Percentiles rank a stretch among this genome's conserved stretches.
Evolutionary conservation across 1,140 invertebrate genomes (phyloP).

Genomic region (Bombus huntii): DNA sequence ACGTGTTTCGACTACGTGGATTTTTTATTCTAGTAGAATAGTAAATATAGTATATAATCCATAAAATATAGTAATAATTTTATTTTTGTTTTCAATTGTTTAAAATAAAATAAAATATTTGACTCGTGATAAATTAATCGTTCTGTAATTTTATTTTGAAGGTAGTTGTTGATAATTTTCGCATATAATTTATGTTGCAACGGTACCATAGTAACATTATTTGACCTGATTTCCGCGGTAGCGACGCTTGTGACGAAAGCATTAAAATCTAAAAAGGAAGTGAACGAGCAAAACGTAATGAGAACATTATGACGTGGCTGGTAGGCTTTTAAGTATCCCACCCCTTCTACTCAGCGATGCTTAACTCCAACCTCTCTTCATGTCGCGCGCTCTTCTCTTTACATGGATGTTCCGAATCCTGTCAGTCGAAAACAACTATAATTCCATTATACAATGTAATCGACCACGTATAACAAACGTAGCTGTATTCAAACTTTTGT

Average conservation of each 20-base stretch:
- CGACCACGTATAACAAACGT: neutral
- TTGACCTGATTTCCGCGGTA: conserved; percentile 28
- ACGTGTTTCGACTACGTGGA: neutral
- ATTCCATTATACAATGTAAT: conserved; percentile 15
- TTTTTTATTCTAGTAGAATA: neutral
- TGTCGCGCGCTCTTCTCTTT: conserved; percentile 33
- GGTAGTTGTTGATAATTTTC: neutral
- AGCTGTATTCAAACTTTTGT: conserved; percentile 1
- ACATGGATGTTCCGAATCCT: conserved; percentile 1
- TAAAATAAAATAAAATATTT: neutral
- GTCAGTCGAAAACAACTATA: conserved; percentile 5
- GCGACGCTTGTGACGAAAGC: conserved; percentile 30
- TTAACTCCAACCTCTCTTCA: conserved; percentile 12
- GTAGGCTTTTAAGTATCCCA: conserved; percentile 58
- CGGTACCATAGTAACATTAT: neutral
- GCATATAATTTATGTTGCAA: neutral
- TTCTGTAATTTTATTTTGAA: neutral
- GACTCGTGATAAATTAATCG: neutral
- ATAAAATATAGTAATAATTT: neutral
- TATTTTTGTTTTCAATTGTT: too few species aligned
- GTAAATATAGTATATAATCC: neutral
- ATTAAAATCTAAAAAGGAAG: conserved; percentile 62
- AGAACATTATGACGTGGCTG: conserved; percentile 58
- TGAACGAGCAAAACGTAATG: conserved; percentile 52
- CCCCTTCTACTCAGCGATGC: conserved; percentile 27